A percentile compares a stretch with the other conserved stretches of the same genome.
Evolutionary conservation across 2,113 vertebrate species (phyloP).

Genomic region (Trogon melanurus): DNA sequence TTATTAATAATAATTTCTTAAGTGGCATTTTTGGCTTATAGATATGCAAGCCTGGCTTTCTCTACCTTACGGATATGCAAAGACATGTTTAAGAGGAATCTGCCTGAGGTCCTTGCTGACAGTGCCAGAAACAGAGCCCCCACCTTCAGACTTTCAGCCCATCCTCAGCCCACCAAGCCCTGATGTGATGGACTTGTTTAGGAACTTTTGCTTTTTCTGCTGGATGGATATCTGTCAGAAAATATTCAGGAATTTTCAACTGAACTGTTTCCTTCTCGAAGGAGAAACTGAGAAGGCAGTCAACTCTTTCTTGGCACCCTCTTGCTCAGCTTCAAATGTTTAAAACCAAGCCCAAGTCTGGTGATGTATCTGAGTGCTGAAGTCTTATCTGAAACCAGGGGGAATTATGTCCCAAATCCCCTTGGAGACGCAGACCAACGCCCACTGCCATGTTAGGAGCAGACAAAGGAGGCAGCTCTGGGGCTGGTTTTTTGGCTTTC

Average conservation of each 20-base stretch:
- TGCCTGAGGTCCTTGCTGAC: not conserved
- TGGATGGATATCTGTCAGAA: not conserved
- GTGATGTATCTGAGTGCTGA: not conserved
- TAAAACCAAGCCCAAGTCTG: not conserved
- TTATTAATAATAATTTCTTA: not conserved
- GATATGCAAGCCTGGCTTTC: not conserved
- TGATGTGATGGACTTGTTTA: not conserved
- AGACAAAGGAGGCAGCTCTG: not conserved
- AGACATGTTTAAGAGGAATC: not conserved
- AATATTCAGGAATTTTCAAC: not conserved
- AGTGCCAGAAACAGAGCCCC: not conserved
- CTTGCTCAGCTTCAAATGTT: not conserved
- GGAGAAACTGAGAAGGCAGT: not conserved
- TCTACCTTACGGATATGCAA: not conserved
- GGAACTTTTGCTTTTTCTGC: not conserved
- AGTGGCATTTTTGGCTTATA: not conserved
- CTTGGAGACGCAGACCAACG: not conserved
- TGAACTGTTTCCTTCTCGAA: not conserved
- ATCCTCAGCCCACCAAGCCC: not conserved
- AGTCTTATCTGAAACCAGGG: constrained; percentile 31
- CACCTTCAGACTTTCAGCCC: not conserved
- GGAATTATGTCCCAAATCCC: constrained; percentile 30
- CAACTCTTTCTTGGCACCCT: not conserved
- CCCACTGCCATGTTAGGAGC: not conserved
- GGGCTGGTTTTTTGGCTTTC: not conserved